Percentiles rank a stretch among this genome's conserved stretches.
These are phyloP conservation scores for Isoperla grammatica DNA, from an alignment of 2,888 invertebrate genomes.

Conservation along the genomic window DNA sequence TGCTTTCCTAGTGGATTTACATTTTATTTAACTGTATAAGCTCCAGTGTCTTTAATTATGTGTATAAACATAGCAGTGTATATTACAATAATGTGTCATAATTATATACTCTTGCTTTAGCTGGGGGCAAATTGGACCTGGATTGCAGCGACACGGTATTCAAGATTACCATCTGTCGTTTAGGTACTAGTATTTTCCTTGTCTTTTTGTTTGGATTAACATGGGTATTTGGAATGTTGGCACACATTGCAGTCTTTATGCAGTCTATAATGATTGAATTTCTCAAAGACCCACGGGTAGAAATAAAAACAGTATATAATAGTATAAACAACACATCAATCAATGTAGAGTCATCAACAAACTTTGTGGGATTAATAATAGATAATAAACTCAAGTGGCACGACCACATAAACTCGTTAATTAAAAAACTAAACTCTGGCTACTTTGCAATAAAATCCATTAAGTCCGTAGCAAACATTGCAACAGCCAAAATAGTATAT, in stretches of 20 bases:
- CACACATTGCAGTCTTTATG: slow-evolving; percentile 20
- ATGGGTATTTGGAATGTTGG: slow-evolving; percentile 56
- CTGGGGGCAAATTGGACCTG: background rate
- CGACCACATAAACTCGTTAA: too few relatives aligned
- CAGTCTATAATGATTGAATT: too few relatives aligned
- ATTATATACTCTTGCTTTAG: slow-evolving; percentile 34
- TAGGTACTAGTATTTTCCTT: slow-evolving; percentile 43
- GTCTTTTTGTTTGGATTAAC: slow-evolving; percentile 57
- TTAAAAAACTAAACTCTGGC: too few relatives aligned
- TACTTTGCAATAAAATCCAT: too few relatives aligned
- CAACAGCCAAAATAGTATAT: too few relatives aligned
- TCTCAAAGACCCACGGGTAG: too few relatives aligned
- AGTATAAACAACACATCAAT: too few relatives aligned
- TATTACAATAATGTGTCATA: slow-evolving; percentile 2
- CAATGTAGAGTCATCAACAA: too few relatives aligned
- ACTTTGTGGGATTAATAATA: too few relatives aligned
- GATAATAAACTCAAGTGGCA: too few relatives aligned
- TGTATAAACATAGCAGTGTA: slow-evolving; percentile 6
- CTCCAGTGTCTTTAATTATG: slow-evolving; percentile 9
- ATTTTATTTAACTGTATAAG: slow-evolving; percentile 2
- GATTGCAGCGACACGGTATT: background rate
- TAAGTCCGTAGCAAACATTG: too few relatives aligned
- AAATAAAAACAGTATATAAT: too few relatives aligned
- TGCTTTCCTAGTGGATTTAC: slow-evolving; percentile 3
- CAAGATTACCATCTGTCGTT: background rate